Percentiles rank a stretch among this genome's conserved stretches.
phyloP scores from a whole-genome alignment of 2,797 vertebrate genomes.

The Pantherophis vulpinus region DNA sequence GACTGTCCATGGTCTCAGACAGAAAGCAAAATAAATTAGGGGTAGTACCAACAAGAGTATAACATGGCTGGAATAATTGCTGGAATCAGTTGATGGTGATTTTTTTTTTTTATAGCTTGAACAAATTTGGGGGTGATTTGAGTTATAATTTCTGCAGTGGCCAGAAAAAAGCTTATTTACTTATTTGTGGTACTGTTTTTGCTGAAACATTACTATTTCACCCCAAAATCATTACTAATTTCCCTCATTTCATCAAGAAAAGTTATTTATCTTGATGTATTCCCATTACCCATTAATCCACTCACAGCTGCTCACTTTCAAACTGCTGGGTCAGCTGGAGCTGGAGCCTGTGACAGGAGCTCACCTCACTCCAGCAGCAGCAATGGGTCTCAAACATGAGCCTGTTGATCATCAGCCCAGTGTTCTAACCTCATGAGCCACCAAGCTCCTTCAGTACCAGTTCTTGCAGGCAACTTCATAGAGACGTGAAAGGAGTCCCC shows the following conservation, averaged over 20 bases:
- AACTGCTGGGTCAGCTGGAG: background rate
- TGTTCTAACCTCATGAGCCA: background rate
- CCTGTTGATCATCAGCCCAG: background rate
- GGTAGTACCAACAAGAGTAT: background rate
- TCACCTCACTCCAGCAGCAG: background rate
- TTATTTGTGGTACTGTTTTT: background rate
- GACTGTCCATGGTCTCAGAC: background rate
- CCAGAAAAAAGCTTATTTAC: background rate
- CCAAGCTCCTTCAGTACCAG: background rate
- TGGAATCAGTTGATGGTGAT: background rate
- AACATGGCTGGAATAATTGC: background rate
- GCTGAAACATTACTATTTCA: background rate
- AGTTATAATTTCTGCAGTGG: background rate
- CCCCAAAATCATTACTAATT: background rate
- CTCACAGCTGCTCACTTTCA: background rate
- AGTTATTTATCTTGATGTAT: background rate
- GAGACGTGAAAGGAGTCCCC: background rate
- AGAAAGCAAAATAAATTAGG: background rate
- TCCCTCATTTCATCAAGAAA: background rate
- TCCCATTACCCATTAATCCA: background rate
- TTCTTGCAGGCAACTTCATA: background rate
- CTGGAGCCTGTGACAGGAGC: too few relatives aligned
- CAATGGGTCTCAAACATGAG: background rate
- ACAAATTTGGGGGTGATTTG: background rate
- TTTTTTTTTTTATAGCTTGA: background rate